Conservation (phyloP, 2,888 invertebrate species). For the Agrotis puta region DNA sequence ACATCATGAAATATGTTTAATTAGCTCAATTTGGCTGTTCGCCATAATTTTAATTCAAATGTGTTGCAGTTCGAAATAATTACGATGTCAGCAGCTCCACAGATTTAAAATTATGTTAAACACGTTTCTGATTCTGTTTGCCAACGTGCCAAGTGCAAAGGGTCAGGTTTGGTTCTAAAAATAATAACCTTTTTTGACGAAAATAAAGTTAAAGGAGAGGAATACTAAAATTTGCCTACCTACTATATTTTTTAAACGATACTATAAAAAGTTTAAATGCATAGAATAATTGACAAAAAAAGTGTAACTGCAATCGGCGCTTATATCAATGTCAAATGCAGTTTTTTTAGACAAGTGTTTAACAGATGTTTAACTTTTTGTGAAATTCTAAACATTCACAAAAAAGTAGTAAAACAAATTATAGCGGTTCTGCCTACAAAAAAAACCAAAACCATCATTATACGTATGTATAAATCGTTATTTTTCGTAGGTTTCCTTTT, state of each 20-base stretch:
- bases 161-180: neutral
- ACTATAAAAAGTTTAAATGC: too few relatives aligned
- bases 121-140: neutral
- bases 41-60: slow-evolving; percentile 50
- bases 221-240: neutral
- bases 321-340: too few relatives aligned
- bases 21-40: slow-evolving; percentile 53
- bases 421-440: too few relatives aligned
- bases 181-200: neutral
- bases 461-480: neutral
- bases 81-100: slow-evolving; percentile 25
- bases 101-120: slow-evolving; percentile 19
- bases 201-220: neutral
- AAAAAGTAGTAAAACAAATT: too few relatives aligned
- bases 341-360: too few relatives aligned
- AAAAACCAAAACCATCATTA: too few relatives aligned
- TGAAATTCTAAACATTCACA: too few relatives aligned
- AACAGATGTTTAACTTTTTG: too few relatives aligned
- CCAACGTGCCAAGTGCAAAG: neutral
- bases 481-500: neutral
- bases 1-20: slow-evolving; percentile 39
- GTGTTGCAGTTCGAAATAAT: slow-evolving; percentile 39
- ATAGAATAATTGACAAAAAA: too few relatives aligned
- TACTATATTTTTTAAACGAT: neutral
- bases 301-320: too few relatives aligned